These are phyloP conservation scores for Candidula unifasciata DNA, from an alignment of 2,888 invertebrate species.

Conservation along the genomic window DNA sequence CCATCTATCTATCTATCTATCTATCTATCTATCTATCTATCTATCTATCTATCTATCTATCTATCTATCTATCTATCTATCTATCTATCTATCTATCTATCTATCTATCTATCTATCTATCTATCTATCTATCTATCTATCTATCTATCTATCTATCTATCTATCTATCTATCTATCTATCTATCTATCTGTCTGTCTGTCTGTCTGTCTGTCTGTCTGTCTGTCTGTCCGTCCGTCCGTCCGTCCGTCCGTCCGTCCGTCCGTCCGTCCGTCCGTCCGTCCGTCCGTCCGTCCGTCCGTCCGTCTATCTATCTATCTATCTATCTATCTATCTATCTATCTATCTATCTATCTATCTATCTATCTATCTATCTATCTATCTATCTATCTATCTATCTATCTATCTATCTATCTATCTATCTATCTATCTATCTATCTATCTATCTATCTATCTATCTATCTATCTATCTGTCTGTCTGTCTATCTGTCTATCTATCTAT, in stretches of 20 bases:
- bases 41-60: neutral
- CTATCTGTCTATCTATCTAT: neutral
- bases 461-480: neutral
- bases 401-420: neutral
- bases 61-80: constrained; percentile 5
- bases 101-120: neutral
- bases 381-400: neutral
- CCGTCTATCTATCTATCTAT: constrained; percentile 14
- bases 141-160: constrained; percentile 7
- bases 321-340: constrained; percentile 21
- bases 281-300: neutral
- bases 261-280: neutral
- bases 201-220: neutral
- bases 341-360: constrained; percentile 21
- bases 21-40: neutral
- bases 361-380: neutral
- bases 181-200: neutral
- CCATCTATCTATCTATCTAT: neutral
- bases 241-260: neutral
- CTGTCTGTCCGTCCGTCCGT: neutral
- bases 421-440: neutral
- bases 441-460: neutral
- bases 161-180: neutral
- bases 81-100: constrained; percentile 6
- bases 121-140: neutral